Base-by-base conservation (phyloP, 2,888 invertebrate genomes). In the Athalia rosae region DNA sequence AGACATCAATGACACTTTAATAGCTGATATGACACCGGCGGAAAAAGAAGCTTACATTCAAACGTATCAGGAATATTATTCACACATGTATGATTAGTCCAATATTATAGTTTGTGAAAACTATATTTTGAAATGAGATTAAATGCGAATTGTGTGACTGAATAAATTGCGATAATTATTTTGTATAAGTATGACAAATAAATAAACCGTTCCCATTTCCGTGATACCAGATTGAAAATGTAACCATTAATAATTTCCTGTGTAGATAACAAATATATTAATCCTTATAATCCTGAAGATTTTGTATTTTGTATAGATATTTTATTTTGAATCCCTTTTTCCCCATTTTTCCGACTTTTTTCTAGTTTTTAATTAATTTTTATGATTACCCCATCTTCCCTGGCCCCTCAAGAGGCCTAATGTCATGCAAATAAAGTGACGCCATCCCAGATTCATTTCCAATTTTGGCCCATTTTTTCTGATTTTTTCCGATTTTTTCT, bases 11-110 rank as follows among this genome's bases (percentile, higher is more conserved):
- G 96, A 97, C 88, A 93, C 94, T 83, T 92, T 97, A 85, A 97
- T 98, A 83, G 94, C 95, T 0, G 94, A 94, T 89, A 99, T 99
- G 98, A 95, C 96, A 8, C 95, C 96, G 28, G 92, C 95, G 4
- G 98, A 99, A 89, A 98, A 98, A 90, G 97, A 98, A 87, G 95
- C 95, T 58, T 99, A 98, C 90, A 98, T 98, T 84, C 95, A 97
- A 90, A 93, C 96, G 62, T 98, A 97, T 89, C 98, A 98, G 89
- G 98, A 98, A 89, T 95, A 96, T 90, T 98, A 97, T 91, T 95
- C 97, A 82, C 95, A 97, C 89, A 95, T 97, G 92, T 95, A 95
- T 86, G 96, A 95, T 91, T 97, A 90, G 90, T 81, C 73, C 48
- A n/a, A 45, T 28, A 6, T 9, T 9, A 28, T 11, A n/a, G 56